Percentiles rank a stretch among this genome's conserved stretches.
Evolutionary conservation across 2,797 vertebrate genomes (phyloP).

Genomic region (Natrix natrix): DNA sequence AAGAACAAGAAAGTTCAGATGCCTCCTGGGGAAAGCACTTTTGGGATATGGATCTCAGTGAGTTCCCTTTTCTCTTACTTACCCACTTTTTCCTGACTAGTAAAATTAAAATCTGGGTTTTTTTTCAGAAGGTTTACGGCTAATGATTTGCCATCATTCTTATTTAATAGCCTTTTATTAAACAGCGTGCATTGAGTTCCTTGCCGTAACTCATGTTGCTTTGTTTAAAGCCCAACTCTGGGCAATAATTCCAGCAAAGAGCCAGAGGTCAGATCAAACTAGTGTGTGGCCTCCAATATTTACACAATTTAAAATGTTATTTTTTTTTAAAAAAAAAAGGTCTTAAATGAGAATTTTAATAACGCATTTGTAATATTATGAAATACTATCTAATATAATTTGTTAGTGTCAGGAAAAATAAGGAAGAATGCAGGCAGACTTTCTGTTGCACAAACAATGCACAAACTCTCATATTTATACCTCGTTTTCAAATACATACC

Average conservation of each 20-base stretch:
- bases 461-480: slow-evolving; percentile 58
- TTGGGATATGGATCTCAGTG: neutral
- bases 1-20: too few species aligned
- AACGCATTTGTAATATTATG: neutral
- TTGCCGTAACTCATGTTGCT: neutral
- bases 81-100: neutral
- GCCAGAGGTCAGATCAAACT: slow-evolving; percentile 17
- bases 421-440: neutral
- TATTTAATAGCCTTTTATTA: slow-evolving; percentile 6
- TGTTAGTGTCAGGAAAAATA: neutral
- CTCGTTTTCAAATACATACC: slow-evolving; percentile 71
- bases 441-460: slow-evolving; percentile 13
- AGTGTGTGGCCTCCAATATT: neutral
- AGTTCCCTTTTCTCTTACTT: neutral
- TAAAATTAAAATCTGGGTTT: neutral
- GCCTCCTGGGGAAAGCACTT: too few species aligned
- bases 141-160: neutral
- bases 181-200: neutral
- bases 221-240: slow-evolving; percentile 4
- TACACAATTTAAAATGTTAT: neutral
- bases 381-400: neutral
- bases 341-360: slow-evolving; percentile 7
- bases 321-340: neutral
- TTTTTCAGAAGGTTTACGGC: neutral
- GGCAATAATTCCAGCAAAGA: neutral